phyloP scores from a whole-genome alignment of 2,797 vertebrate genomes.

The Trachurus trachurus region DNA sequence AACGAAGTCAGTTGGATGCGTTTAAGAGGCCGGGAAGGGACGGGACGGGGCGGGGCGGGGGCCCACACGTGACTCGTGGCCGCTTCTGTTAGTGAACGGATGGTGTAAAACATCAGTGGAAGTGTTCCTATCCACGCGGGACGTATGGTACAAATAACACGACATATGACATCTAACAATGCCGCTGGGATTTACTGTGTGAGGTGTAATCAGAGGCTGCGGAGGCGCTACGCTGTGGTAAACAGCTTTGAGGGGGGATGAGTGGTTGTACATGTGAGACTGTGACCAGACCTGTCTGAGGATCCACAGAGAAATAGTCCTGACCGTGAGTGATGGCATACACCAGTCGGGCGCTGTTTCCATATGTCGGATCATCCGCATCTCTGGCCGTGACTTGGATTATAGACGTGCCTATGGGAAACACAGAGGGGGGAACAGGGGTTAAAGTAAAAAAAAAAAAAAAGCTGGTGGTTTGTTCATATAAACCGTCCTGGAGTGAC shows the following conservation, averaged over 20 bases:
- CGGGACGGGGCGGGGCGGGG: no score
- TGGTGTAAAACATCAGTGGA: constrained; percentile 16
- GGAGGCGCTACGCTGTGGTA: constrained; percentile 16
- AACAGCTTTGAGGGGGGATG: constrained; percentile 40
- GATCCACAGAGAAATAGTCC: constrained; percentile 96
- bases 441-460: constrained; percentile 16
- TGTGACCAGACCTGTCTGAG: constrained; percentile 90
- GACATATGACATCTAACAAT: constrained; percentile 30
- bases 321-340: constrained; percentile 96
- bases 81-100: constrained; percentile 20
- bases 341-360: constrained; percentile 95
- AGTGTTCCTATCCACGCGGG: constrained; percentile 31
- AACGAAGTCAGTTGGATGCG: constrained; percentile 49
- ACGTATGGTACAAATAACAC: constrained; percentile 49
- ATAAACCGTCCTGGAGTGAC: constrained; percentile 16
- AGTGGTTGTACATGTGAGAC: not conserved
- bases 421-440: constrained; percentile 23
- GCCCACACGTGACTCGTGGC: constrained; percentile 33
- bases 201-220: constrained; percentile 34
- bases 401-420: constrained; percentile 93
- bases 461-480: constrained; percentile 11
- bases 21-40: constrained; percentile 48
- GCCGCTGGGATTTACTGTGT: constrained; percentile 44
- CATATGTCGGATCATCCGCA: constrained; percentile 96
- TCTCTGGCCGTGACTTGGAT: constrained; percentile 97